phyloP scores from a whole-genome alignment of 1,140 invertebrate genomes.

The Bombus picipes region DNA sequence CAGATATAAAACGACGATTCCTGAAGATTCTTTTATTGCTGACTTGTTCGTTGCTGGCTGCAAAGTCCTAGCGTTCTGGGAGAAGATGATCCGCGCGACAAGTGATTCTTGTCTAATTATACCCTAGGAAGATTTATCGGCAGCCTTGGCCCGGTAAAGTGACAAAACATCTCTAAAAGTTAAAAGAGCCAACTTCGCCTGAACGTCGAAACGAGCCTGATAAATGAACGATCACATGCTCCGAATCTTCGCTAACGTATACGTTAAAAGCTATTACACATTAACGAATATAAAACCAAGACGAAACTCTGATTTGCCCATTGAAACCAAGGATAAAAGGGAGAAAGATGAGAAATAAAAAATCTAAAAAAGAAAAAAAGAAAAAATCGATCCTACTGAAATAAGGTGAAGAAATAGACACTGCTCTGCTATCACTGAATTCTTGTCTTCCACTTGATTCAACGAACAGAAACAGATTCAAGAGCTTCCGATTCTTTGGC shows the following conservation, averaged over 20 bases:
- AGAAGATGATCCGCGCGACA: slow-evolving; percentile 12
- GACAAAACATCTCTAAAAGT: slow-evolving; percentile 19
- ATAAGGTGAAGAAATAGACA: too few relatives aligned
- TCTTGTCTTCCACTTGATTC: too few relatives aligned
- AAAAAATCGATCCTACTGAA: neutral
- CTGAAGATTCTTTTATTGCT: neutral
- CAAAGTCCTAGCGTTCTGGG: neutral
- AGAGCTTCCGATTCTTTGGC: too few relatives aligned
- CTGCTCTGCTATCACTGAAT: too few relatives aligned
- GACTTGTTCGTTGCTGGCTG: neutral
- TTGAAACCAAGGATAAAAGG: neutral
- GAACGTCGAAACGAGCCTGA: neutral
- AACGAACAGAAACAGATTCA: too few relatives aligned
- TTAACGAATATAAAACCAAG: neutral
- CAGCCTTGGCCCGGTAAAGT: slow-evolving; percentile 21
- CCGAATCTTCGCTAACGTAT: neutral
- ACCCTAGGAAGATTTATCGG: slow-evolving; percentile 2
- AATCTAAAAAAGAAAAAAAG: too few relatives aligned
- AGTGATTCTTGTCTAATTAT: slow-evolving; percentile 23
- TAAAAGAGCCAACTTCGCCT: slow-evolving; percentile 19
- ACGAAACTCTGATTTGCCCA: neutral
- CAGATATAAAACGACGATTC: neutral
- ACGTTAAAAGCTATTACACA: neutral
- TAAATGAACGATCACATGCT: slow-evolving; percentile 4
- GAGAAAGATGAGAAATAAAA: neutral